Evolutionary conservation across 2,888 invertebrate genomes (phyloP), one percentile per base, ranked within the genome.

Genomic region (Lepeophtheirus nordmannii): DNA sequence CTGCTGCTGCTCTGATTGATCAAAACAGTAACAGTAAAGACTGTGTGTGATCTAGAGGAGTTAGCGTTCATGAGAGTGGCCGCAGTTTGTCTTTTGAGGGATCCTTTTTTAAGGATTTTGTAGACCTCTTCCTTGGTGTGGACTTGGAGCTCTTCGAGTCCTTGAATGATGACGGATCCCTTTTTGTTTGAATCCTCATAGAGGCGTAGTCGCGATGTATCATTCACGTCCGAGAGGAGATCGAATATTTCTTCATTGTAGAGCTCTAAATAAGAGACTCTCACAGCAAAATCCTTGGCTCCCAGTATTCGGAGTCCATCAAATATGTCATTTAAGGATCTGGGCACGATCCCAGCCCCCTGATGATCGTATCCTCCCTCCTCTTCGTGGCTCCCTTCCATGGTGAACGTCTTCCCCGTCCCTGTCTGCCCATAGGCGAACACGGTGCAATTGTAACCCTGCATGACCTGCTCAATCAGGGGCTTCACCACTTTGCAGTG

Each of bases 201-300:
- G 46, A 88, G 81, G 72, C 72, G 71, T 9, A 81, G 73, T 67
- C 76, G 75, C 20, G 72, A 70, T 1, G 75, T 81, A 72, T 88
- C 87, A 67, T 86, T 85, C 0, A 82, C 80, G 0, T 83, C 79
- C 8, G 88, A 84, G 1, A 97, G 80, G 68, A 98, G 80, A 78
- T 98, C 97, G 72, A 89, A 87, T 53, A 97, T 78, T 75, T 97
- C 96, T 75, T 98, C 97, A 74, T 97, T 97, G 75, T 97, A 97
- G 11, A 97, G 78, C 75, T 97, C 97, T 22, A 97, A 77, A 75
- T 90, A 96, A 0, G 93, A 94, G 0, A 94, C 90, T 14, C 90
- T 80, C 64, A 97, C 87, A 0, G 89, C 87, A 76, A 86, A 90
- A 17, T 40, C 40, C 20, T 20, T 20, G 10, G 20, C 62, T 14